Conservation (phyloP, 2,888 invertebrate species). For the Drosophila atripex region DNA sequence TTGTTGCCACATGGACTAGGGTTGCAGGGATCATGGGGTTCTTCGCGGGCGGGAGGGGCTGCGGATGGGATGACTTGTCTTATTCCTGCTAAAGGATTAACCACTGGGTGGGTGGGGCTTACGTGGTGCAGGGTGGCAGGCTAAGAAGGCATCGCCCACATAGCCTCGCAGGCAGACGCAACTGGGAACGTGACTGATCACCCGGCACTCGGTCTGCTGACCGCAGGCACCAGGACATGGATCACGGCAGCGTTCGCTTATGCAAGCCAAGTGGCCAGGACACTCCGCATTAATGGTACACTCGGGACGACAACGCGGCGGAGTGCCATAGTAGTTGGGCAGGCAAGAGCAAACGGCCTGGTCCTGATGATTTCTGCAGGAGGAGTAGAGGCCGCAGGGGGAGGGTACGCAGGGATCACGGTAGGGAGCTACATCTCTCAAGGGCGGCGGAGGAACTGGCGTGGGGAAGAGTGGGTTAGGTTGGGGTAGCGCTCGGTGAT, state of each 20-base stretch:
- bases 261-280: slow-evolving; percentile 89
- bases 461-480: slow-evolving; percentile 15
- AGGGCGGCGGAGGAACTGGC: slow-evolving; percentile 64
- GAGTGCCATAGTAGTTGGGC: slow-evolving; percentile 88
- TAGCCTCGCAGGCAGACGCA: slow-evolving; percentile 90
- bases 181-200: slow-evolving; percentile 89
- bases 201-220: slow-evolving; percentile 86
- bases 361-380: slow-evolving; percentile 86
- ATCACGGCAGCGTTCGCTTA: slow-evolving; percentile 90
- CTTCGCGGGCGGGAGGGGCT: slow-evolving; percentile 72
- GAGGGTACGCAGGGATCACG: slow-evolving; percentile 87
- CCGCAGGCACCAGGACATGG: slow-evolving; percentile 93
- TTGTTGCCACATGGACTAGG: slow-evolving; percentile 92
- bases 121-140: slow-evolving; percentile 83
- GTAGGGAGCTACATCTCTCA: slow-evolving; percentile 63
- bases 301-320: slow-evolving; percentile 89
- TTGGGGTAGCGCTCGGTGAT: neutral
- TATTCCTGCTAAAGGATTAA: neutral
- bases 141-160: slow-evolving; percentile 89
- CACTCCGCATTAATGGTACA: slow-evolving; percentile 91
- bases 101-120: slow-evolving; percentile 37
- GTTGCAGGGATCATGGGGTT: slow-evolving; percentile 85
- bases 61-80: slow-evolving; percentile 9
- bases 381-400: slow-evolving; percentile 88
- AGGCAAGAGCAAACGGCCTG: slow-evolving; percentile 88